These are phyloP conservation scores for Byasa hedistus DNA, from an alignment of 2,888 invertebrate genomes.

Conservation along the genomic window DNA sequence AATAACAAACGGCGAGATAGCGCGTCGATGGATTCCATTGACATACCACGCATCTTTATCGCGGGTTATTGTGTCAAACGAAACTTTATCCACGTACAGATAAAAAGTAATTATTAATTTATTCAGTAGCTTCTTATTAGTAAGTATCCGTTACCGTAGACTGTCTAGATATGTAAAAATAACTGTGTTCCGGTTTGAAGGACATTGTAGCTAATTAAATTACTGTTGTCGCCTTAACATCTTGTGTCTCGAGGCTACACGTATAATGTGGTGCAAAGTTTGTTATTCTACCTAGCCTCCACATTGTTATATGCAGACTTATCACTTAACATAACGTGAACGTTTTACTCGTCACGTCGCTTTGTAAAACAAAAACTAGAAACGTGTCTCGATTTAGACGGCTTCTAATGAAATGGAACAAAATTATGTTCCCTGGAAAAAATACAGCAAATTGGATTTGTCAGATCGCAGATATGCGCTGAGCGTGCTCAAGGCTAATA, in stretches of 20 bases:
- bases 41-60: conserved; percentile 61
- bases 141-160: too few species aligned
- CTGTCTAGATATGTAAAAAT: too few species aligned
- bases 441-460: conserved; percentile 28
- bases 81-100: conserved; percentile 55
- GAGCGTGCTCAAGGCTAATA: conserved; percentile 21
- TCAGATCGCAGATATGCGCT: conserved; percentile 19
- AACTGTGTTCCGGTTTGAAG: too few species aligned
- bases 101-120: conserved; percentile 53
- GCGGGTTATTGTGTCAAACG: conserved; percentile 72
- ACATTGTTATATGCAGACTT: too few species aligned
- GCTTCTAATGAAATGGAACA: conserved; percentile 18
- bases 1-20: conserved; percentile 56
- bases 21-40: conserved; percentile 55
- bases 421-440: conserved; percentile 19
- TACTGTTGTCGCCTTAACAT: too few species aligned
- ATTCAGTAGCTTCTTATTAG: not conserved
- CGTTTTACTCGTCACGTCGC: too few species aligned
- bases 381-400: conserved; percentile 28
- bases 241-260: too few species aligned
- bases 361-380: conserved; percentile 9
- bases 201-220: too few species aligned
- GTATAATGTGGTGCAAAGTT: too few species aligned
- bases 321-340: too few species aligned
- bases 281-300: too few species aligned